Percentiles rank a stretch among this genome's conserved stretches.
phyloP scores from a whole-genome alignment of 2,113 vertebrate genomes.

The Sylvietta virens region DNA sequence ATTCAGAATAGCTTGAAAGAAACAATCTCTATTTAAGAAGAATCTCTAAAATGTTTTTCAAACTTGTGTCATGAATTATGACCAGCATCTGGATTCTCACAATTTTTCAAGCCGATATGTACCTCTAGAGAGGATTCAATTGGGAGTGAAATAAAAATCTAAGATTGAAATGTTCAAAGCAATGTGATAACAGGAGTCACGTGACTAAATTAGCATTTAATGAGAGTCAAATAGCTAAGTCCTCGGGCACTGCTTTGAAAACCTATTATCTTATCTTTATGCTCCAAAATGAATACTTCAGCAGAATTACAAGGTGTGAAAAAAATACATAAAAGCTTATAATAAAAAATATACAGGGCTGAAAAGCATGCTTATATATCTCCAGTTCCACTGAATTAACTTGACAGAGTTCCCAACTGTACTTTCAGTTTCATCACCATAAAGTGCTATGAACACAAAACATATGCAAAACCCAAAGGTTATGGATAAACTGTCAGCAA shows the following conservation, averaged over 20 bases:
- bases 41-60: not conserved
- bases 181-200: conserved; percentile 21
- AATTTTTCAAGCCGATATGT: not conserved
- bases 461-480: not conserved
- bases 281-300: conserved; percentile 41
- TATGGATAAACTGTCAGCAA: not conserved
- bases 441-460: not conserved
- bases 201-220: conserved; percentile 44
- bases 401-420: not conserved
- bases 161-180: conserved; percentile 27
- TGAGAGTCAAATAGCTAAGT: conserved; percentile 35
- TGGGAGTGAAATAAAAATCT: conserved; percentile 17
- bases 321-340: conserved; percentile 1
- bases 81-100: not conserved
- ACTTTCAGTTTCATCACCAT: not conserved
- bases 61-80: not conserved
- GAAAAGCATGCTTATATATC: not conserved
- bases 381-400: not conserved
- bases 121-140: not conserved
- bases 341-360: not conserved
- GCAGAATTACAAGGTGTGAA: conserved; percentile 44
- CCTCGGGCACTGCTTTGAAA: conserved; percentile 50
- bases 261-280: conserved; percentile 15
- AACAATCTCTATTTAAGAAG: not conserved
- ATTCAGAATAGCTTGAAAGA: not conserved